Evolutionary conservation across 2,797 vertebrate species (phyloP), one percentile per base, ranked within the genome.

Genomic region (Cetoscarus ocellatus): DNA sequence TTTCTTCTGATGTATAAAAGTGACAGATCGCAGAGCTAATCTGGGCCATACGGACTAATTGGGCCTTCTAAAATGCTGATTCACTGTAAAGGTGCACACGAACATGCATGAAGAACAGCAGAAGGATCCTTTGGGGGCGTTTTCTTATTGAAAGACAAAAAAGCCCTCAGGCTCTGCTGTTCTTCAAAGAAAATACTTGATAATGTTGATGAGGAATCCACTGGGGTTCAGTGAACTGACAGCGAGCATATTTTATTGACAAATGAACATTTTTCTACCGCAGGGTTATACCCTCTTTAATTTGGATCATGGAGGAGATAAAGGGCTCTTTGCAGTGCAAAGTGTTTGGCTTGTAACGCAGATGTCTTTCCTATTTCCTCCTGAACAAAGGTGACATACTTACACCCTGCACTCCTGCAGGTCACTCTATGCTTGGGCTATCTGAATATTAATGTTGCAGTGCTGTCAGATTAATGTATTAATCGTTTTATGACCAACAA

Each of bases 171-270:
- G 87, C 85, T 77, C 42, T 17, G n/a, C 8, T 15, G 27, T 57
- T 83, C 78, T 84, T 90, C 75, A 85, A 86, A 90, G 86, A 85
- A 71, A 48, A 73, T 78, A n/a, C 47, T 63, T 73, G 78, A 84
- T 84, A 81, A 80, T 58, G 55, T 62, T 75, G 73, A 61, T 83
- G 45, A 73, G 70, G 54, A 80, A 85, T 75, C 82, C 59, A 84
- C 86, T 86, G 13, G 68, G 45, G 67, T 76, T 79, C 70, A 67
- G 74, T 66, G 70, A 70, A 53, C 63, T 67, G 68, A 83, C 67
- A 69, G 7, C 35, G 50, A 58, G 58, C 50, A 61, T 76, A 17
- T 77, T 77, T 73, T 79, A 77, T 67, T 74, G 80, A 82, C 67
- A 68, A 77, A 73, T 60, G 49, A 66, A 54, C 61, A 49, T 61